Evolutionary conservation across 2,797 vertebrate species (phyloP), one percentile per base, ranked within the genome.

Genomic region (Gallinago stenura): DNA sequence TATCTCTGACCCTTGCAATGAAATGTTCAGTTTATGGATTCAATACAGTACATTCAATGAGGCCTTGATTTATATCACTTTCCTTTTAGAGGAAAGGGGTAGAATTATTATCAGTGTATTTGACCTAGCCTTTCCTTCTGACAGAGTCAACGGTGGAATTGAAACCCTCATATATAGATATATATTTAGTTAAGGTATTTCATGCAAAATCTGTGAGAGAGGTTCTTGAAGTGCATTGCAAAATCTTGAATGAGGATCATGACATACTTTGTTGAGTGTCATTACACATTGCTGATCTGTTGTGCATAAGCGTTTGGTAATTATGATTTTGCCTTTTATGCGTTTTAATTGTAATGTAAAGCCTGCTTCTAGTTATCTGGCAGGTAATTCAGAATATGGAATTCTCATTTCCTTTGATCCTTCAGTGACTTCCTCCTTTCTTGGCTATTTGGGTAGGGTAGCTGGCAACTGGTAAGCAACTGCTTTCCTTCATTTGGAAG

Each of bases 261-360:
- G 4, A 9, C 26, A 89, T 80, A 35, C 19, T 83, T 70, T 84
- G 15, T 24, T 62, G 48, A 53, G 26, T 31, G 5, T 51, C 0
- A 0, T 35, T 73, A 10, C 24, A 45, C 0, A 0, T 31, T 41
- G 31, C 31, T 68, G 20, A 77, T 62, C 50, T 78, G 56, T 30
- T 60, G 21, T 51, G 15, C 25, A 24, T 35, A 24, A 45, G 8
- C 3, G 2, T 60, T 64, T 12, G 31, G 35, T n/a, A 81, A 35
- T 24, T 75, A 56, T 22, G 9, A 46, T 73, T 85, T 64, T 83
- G 12, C 2, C 56, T 51, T 66, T 60, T 45, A 17, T 28, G 20
- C 13, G 3, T 70, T 85, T 91, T 43, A 48, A 62, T 83, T 86
- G 78, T 58, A 70, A 84, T 61, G 68, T 72, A 48, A 93, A 90